Evolutionary conservation across 2,888 invertebrate species (phyloP).

Genomic region (Cybosia mesomella): DNA sequence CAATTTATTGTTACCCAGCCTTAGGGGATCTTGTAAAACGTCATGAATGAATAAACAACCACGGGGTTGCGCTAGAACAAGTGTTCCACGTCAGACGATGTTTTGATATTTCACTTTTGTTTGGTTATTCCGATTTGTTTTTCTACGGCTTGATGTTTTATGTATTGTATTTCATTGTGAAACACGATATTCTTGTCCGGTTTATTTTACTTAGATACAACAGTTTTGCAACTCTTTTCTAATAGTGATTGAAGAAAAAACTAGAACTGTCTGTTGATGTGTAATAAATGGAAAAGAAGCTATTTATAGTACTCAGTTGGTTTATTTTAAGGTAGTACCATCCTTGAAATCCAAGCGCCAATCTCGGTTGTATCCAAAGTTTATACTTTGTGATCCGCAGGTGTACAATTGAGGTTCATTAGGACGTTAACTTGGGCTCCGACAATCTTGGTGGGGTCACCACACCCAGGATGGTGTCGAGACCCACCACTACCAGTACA

Average conservation of each 20-base stretch:
- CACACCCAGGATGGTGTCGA: too few species aligned
- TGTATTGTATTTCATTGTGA: constrained; percentile 7
- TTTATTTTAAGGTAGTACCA: too few species aligned
- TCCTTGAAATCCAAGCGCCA: too few species aligned
- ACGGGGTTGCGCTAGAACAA: constrained; percentile 59
- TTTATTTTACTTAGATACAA: background rate
- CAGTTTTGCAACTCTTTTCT: background rate
- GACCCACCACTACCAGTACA: too few species aligned
- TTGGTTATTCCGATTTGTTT: constrained; percentile 38
- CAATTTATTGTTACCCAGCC: constrained; percentile 55
- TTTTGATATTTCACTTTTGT: constrained; percentile 37
- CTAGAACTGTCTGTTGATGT: too few species aligned
- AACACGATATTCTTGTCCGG: background rate
- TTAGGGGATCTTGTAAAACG: constrained; percentile 60
- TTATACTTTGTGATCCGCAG: too few species aligned
- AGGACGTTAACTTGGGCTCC: too few species aligned
- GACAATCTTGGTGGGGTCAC: too few species aligned
- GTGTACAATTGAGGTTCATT: too few species aligned
- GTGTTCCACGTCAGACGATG: constrained; percentile 49
- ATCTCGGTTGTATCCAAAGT: too few species aligned
- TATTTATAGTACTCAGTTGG: too few species aligned
- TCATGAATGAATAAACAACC: constrained; percentile 64
- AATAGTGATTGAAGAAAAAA: background rate
- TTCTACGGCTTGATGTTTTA: constrained; percentile 27
- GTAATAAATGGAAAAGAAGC: background rate